Base-by-base conservation (phyloP, 2,113 vertebrate species). In the Forbesichthys agassizii region DNA sequence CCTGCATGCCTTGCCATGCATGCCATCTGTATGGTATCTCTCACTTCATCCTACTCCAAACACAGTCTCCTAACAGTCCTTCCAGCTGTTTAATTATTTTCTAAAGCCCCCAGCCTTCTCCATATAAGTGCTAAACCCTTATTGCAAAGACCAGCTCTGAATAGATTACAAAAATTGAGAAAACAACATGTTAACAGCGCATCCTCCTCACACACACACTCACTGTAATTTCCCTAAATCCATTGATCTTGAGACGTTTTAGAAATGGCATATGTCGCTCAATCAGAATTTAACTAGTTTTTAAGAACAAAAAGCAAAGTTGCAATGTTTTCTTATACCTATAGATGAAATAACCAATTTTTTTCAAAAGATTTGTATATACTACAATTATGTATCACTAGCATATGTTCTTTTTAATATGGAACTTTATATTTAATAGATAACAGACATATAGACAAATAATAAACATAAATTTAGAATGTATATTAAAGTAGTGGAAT, bases 81-180 rank as follows among this genome's bases (percentile, higher is more conserved):
- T 82, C 64, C 11, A 72, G 73, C 74, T 65, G 75, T 90, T 88
- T 89, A 88, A 90, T 90, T 83, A 89, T 78, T 54, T 68, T 80
- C 71, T 83, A 82, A 90, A 89, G 84, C 82, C 71, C 8, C 33
- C 12, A 42, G 6, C 14, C 49, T 12, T 49, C 71, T 68, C 71
- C 69, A 58, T 53, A 67, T 71, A 61, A 81, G 79, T 69, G 83
- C 88, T 89, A 86, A 64, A 60, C 71, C 52, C 80, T 89, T 82
- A 88, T 90, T 90, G 85, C 79, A 83, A 85, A 87, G 78, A 83
- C 81, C 85, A 67, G 88, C 86, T 89, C 88, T 86, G 78, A 73
- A 77, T 82, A 87, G 85, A 77, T 86, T 81, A 88, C 82, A 48
- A 33, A 52, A 61, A 76, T 14, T 12, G 61, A 33, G 60, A 53